Evolutionary conservation across 2,888 invertebrate genomes (phyloP).

Genomic region (Monopis laevigella): DNA sequence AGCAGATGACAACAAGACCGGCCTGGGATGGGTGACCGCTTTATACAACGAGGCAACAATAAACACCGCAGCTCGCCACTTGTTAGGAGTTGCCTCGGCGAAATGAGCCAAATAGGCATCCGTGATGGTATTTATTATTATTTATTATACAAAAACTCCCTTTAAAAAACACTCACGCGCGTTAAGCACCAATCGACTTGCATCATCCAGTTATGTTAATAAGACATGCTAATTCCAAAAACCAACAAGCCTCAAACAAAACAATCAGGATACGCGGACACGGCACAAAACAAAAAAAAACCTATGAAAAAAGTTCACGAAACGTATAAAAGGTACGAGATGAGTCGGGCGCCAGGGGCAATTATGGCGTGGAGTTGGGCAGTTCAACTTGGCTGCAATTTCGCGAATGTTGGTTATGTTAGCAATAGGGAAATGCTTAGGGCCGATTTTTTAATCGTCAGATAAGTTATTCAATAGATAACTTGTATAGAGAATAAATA

Average conservation of each 20-base stretch:
- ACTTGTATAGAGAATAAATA: too few species aligned
- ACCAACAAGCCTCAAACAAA: slow-evolving; percentile 56
- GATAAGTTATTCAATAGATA: too few species aligned
- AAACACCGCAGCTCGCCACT: too few species aligned
- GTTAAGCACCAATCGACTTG: slow-evolving; percentile 48
- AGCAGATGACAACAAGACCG: too few species aligned
- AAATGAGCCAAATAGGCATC: too few species aligned
- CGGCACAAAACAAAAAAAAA: slow-evolving; percentile 37
- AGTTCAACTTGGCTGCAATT: slow-evolving; percentile 6
- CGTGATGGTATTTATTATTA: too few species aligned
- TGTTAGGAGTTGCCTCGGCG: too few species aligned
- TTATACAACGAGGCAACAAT: too few species aligned
- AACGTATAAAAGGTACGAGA: slow-evolving; percentile 20
- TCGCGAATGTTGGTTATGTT: slow-evolving; percentile 8
- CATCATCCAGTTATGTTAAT: slow-evolving; percentile 63
- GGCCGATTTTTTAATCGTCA: too few species aligned
- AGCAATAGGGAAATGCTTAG: slow-evolving; percentile 1
- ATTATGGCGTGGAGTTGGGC: slow-evolving; percentile 30
- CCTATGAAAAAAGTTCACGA: slow-evolving; percentile 19
- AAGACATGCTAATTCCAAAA: slow-evolving; percentile 67
- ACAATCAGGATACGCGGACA: slow-evolving; percentile 30
- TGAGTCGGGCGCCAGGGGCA: slow-evolving; percentile 59
- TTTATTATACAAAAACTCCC: too few species aligned
- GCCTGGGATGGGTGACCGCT: too few species aligned
- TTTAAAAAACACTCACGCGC: too few species aligned